Conservation (phyloP, 2,888 invertebrate genomes). For the Drosophila monieri region DNA sequence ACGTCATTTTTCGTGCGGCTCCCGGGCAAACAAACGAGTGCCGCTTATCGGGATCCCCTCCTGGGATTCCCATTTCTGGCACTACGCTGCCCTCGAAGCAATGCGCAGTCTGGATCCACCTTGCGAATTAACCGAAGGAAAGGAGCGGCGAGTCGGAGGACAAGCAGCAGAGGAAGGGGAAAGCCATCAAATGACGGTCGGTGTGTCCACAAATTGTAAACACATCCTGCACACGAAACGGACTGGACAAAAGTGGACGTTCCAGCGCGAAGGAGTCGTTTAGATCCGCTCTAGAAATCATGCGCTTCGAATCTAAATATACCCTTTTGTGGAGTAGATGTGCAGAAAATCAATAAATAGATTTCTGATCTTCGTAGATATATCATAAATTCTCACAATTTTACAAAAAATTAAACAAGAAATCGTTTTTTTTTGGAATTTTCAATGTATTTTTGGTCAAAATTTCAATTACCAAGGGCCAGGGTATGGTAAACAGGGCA, state of each 20-base stretch:
- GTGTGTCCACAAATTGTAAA: constrained; percentile 81
- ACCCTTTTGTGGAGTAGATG: not conserved
- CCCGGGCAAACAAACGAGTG: constrained; percentile 37
- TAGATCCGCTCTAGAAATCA: constrained; percentile 19
- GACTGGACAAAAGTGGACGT: constrained; percentile 11
- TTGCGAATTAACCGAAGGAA: constrained; percentile 44
- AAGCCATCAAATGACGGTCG: constrained; percentile 67
- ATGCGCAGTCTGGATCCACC: constrained; percentile 43
- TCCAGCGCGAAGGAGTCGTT: constrained; percentile 17
- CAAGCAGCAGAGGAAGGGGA: constrained; percentile 5
- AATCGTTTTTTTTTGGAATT: not conserved
- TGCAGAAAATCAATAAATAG: not conserved
- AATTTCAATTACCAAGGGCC: not conserved
- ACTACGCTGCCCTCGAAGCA: constrained; percentile 6
- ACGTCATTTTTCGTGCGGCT: constrained; percentile 48
- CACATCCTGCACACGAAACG: constrained; percentile 77
- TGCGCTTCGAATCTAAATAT: not conserved
- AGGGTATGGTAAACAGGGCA: constrained; percentile 53
- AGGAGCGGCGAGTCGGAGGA: constrained; percentile 6
- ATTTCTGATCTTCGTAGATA: too few relatives aligned
- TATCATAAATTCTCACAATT: not conserved
- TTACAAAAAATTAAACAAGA: not conserved
- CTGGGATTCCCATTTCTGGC: not conserved
- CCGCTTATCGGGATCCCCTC: constrained; percentile 31
- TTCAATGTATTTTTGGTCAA: constrained; percentile 6